Conservation (phyloP, 2,797 vertebrate genomes). For the Anniella stebbinsi region DNA sequence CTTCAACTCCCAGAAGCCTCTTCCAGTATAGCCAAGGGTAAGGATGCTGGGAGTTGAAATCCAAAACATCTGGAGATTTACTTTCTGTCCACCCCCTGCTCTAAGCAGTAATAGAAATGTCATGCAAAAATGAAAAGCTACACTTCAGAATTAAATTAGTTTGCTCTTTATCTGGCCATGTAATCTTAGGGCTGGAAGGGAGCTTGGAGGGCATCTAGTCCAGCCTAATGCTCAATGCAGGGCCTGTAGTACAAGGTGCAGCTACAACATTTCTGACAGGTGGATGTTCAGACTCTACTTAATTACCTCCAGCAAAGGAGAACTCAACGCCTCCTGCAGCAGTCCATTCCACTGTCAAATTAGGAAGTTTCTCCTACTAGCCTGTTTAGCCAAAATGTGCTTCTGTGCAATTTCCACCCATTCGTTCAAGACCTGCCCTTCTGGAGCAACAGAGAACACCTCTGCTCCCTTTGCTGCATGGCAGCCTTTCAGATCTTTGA, state of each 20-base stretch:
- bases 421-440: not conserved
- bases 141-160: constrained; percentile 54
- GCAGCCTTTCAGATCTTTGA: not conserved
- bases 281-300: not conserved
- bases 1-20: no score
- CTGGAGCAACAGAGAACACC: not conserved
- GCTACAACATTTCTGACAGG: not conserved
- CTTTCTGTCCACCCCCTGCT: not conserved
- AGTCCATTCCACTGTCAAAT: not conserved
- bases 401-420: not conserved
- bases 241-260: not conserved
- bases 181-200: not conserved
- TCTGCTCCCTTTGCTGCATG: not conserved
- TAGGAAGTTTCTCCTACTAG: not conserved
- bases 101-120: constrained; percentile 43
- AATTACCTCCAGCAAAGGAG: not conserved
- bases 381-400: not conserved
- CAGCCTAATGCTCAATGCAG: not conserved
- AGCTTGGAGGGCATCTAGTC: not conserved
- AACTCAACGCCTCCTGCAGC: not conserved
- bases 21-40: no score
- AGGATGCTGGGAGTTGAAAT: no score
- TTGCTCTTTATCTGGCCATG: constrained; percentile 39
- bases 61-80: no score
- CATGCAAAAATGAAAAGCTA: constrained; percentile 37